A percentile compares a stretch with the other conserved stretches of the same genome.
Evolutionary conservation across 2,113 vertebrate genomes (phyloP).

Genomic region (Oryctolagus cuniculus): DNA sequence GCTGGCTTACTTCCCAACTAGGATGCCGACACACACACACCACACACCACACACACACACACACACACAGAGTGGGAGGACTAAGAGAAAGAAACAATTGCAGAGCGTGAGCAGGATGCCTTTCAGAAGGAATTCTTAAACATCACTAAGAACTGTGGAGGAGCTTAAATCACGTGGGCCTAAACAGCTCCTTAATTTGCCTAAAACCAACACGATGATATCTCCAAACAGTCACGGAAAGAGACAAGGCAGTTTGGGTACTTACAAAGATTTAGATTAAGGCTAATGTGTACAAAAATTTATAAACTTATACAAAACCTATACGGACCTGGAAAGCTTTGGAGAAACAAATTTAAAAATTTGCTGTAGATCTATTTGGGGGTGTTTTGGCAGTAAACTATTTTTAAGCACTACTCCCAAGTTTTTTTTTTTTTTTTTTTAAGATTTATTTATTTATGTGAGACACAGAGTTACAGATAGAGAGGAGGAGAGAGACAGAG

Average conservation of each 20-base stretch:
- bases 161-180: slow-evolving; percentile 16
- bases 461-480: too few relatives aligned
- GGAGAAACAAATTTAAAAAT: slow-evolving; percentile 79
- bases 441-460: too few relatives aligned
- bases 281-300: slow-evolving; percentile 60
- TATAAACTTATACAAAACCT: slow-evolving; percentile 70
- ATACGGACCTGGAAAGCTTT: slow-evolving; percentile 65
- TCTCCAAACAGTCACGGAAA: slow-evolving; percentile 43
- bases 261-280: background rate
- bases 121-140: slow-evolving; percentile 34
- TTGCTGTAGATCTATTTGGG: slow-evolving; percentile 14
- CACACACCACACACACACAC: background rate
- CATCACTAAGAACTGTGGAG: background rate
- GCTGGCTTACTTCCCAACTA: too few relatives aligned
- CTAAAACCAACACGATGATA: slow-evolving; percentile 16
- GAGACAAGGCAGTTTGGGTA: slow-evolving; percentile 4
- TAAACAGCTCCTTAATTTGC: background rate
- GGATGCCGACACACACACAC: too few relatives aligned
- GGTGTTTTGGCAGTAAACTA: slow-evolving; percentile 65
- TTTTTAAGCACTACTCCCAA: slow-evolving; percentile 62
- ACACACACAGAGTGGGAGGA: background rate
- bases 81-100: background rate
- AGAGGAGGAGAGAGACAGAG: too few relatives aligned
- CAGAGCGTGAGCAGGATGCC: background rate
- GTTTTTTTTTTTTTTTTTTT: slow-evolving; percentile 2